Evolutionary conservation across 2,113 vertebrate species (phyloP), one percentile per base, ranked within the genome.

Genomic region (Pseudorhombus dupliciocellatus): DNA sequence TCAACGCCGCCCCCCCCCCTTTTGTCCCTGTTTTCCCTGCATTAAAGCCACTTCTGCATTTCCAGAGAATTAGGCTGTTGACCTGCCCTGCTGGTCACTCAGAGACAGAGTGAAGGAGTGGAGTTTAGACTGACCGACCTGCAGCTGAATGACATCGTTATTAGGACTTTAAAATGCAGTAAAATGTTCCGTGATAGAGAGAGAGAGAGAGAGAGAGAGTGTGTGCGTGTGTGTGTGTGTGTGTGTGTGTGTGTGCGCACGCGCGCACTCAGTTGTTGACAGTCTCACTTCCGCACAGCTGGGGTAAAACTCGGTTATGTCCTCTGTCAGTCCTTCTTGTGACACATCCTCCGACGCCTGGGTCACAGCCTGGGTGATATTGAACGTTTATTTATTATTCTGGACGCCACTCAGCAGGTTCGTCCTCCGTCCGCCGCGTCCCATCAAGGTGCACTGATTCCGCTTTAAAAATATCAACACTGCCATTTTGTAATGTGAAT

Each of bases 31-130:
- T 79, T 87, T 86, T 86, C 63, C 51, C 61, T 70, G 70, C 46
- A 37, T 16, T 16, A 62, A 78, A 59, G 65, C 66, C 64, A 89
- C 87, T 90, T 87, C 81, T 85, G 68, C 73, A 73, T 88, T 84
- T 85, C 51, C 40, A 74, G 20, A 50, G 4, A 68, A 58, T 55
- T 63, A 74, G 84, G 80, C 84, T 73, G 79, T 73, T 76, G 79
- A 88, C 77, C 77, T 71, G 58, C 51, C 18, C 74, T 67, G 64
- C 58, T 60, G 75, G 74, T 60, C 63, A 65, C 21, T 63, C 15
- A 50, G n/a, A 51, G 26, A 11, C 58, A 73, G 21, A 58, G 73
- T 15, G 55, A 69, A 12, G 46, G 22, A 16, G 50, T 44, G 25
- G 42, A 83, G 80, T 55, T 81, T 77, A 61, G 34, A 90, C 66